phyloP scores from a whole-genome alignment of 1,140 invertebrate genomes.

The Mycetomoellerius zeteki region DNA sequence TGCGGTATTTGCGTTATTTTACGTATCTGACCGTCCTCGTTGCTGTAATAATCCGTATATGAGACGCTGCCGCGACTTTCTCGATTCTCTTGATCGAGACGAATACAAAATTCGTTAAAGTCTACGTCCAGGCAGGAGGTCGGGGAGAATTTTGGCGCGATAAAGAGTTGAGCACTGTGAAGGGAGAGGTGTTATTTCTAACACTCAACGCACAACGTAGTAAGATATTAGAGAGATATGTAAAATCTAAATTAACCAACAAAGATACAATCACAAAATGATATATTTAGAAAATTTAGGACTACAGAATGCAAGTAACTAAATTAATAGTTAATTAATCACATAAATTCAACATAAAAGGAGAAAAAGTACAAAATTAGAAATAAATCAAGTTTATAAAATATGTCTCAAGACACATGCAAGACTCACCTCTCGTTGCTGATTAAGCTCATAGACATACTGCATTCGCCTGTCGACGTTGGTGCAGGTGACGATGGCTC shows the following conservation, averaged over 20 bases:
- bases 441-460: slow-evolving; percentile 89
- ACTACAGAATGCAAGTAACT: neutral
- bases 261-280: neutral
- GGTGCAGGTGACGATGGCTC: slow-evolving; percentile 90
- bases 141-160: slow-evolving; percentile 87
- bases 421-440: slow-evolving; percentile 88
- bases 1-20: slow-evolving; percentile 66
- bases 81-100: slow-evolving; percentile 87
- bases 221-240: neutral
- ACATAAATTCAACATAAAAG: slow-evolving; percentile 15
- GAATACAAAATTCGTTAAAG: slow-evolving; percentile 88
- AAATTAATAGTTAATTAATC: slow-evolving; percentile 16
- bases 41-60: slow-evolving; percentile 87
- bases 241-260: slow-evolving; percentile 35
- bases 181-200: slow-evolving; percentile 35
- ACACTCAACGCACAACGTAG: neutral
- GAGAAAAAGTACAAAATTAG: neutral
- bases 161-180: slow-evolving; percentile 78
- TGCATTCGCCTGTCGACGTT: slow-evolving; percentile 88
- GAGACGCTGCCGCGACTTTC: slow-evolving; percentile 85
- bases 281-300: slow-evolving; percentile 15
- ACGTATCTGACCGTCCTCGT: slow-evolving; percentile 84
- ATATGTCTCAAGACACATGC: neutral
- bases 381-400: slow-evolving; percentile 47
- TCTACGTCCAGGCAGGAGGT: slow-evolving; percentile 88